These are phyloP conservation scores for Lordiphosa mommai DNA, from an alignment of 1,140 invertebrate species.

Conservation along the genomic window DNA sequence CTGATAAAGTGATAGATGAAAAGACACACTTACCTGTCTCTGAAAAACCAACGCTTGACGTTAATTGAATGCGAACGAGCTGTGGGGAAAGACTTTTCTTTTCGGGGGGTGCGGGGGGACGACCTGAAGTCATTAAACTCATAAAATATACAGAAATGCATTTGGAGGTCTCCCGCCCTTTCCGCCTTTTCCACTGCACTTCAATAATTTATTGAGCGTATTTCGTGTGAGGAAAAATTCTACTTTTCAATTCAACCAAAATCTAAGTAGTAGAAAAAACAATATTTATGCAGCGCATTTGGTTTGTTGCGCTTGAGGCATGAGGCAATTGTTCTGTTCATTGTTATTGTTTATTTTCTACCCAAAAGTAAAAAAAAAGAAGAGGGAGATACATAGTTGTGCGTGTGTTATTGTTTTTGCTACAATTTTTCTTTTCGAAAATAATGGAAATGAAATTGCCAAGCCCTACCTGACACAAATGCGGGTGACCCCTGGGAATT, in stretches of 20 bases:
- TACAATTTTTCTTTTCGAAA: slow-evolving; percentile 19
- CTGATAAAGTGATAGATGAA: slow-evolving; percentile 59
- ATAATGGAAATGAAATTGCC: slow-evolving; percentile 56
- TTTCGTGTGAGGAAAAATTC: slow-evolving; percentile 34
- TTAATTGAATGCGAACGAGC: slow-evolving; percentile 71
- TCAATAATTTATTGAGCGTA: slow-evolving; percentile 69
- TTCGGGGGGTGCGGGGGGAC: neutral
- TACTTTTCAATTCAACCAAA: slow-evolving; percentile 31
- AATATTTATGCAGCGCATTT: slow-evolving; percentile 70
- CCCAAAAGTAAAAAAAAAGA: slow-evolving; percentile 39
- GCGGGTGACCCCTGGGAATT: slow-evolving; percentile 38
- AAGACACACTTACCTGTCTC: too few species aligned
- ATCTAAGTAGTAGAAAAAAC: slow-evolving; percentile 63
- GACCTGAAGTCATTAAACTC: slow-evolving; percentile 61
- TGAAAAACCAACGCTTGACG: slow-evolving; percentile 27
- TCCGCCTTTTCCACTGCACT: slow-evolving; percentile 32
- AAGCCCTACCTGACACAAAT: slow-evolving; percentile 28
- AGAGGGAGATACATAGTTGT: slow-evolving; percentile 1
- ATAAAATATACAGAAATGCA: slow-evolving; percentile 63
- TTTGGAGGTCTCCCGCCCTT: slow-evolving; percentile 12
- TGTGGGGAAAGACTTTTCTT: slow-evolving; percentile 26
- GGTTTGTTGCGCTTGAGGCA: slow-evolving; percentile 31
- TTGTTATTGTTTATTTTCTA: slow-evolving; percentile 66
- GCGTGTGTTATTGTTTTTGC: slow-evolving; percentile 20
- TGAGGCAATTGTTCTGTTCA: slow-evolving; percentile 43